A percentile compares a stretch with the other conserved stretches of the same genome.
These are phyloP conservation scores for Lochmaea capreae DNA, from an alignment of 2,888 invertebrate genomes.

Conservation along the genomic window DNA sequence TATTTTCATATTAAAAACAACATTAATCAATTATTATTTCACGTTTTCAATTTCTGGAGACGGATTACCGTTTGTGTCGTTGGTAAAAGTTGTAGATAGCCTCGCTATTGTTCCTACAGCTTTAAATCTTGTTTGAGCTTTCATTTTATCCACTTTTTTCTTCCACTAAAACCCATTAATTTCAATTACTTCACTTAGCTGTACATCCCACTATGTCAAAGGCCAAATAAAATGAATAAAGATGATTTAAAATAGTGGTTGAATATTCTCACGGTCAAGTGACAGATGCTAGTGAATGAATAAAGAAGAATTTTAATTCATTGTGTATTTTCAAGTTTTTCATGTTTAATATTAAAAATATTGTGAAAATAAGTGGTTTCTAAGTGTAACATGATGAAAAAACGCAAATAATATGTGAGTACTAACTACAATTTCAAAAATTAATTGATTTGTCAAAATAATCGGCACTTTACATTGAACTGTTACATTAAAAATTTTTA, in stretches of 20 bases:
- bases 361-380: not conserved
- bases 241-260: conserved; percentile 1
- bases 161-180: conserved; percentile 71
- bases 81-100: conserved; percentile 63
- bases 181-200: not conserved
- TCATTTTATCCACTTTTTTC: conserved; percentile 74
- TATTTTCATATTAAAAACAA: not conserved
- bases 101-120: conserved; percentile 75
- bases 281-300: not conserved
- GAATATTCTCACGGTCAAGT: not conserved
- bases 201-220: not conserved
- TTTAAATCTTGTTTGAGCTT: conserved; percentile 75
- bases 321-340: conserved; percentile 23
- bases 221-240: not conserved
- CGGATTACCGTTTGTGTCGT: conserved; percentile 44
- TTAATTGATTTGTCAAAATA: conserved; percentile 7
- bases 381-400: not conserved
- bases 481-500: conserved; percentile 15
- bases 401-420: conserved; percentile 7
- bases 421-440: not conserved
- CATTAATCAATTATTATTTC: conserved; percentile 10
- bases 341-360: conserved; percentile 7
- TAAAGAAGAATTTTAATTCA: conserved; percentile 22
- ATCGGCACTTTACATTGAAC: conserved; percentile 22
- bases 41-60: not conserved